Base-by-base conservation (phyloP, 2,113 vertebrate genomes). In the Cranoglanis bouderius region DNA sequence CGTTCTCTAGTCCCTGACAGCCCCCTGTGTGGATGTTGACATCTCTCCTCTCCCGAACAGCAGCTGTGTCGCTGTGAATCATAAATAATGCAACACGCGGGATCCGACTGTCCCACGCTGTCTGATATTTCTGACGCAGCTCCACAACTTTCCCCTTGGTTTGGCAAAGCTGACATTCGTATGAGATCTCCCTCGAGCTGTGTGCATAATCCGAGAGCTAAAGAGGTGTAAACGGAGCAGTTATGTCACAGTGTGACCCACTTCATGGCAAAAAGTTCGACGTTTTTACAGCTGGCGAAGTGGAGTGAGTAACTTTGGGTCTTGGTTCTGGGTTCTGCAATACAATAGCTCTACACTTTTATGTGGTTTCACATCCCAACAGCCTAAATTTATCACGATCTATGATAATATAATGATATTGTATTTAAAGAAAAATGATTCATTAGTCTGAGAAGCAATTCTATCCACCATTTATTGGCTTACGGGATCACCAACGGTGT, bases 1-100 rank as follows among this genome's bases (percentile, higher is more conserved):
- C 26, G n/a, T 81, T 38, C 2, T 13, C 70, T 72, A 26, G 0
- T 24, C 29, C 61, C 67, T 53, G 35, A 49, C 0, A 13, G 10
- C 43, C 61, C 65, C 90, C 49, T 0, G 0, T 1, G 72, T 49
- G 49, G 70, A 40, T 91, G 85, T 85, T 87, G 90, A 92, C 90
- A 57, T 87, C 88, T 92, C 88, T 91, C 88, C 88, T 84, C 59
- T 91, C 26, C 38, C 85, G 81, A 84, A 83, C 55, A 49, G 85
- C 92, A 92, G 93, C 91, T 92, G 90, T 89, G 87, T 86, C 87
- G 88, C 88, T 90, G 88, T 51, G 90, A 40, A 43, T 40, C 67
- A 88, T 92, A 61, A 94, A 94, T 94, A 93, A 94, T 95, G 87
- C 55, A 93, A 84, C 87, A 86, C 55, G 13, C 49, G 72, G 32